Conservation (phyloP, 2,888 invertebrate species). For the Clusia tigrina region DNA sequence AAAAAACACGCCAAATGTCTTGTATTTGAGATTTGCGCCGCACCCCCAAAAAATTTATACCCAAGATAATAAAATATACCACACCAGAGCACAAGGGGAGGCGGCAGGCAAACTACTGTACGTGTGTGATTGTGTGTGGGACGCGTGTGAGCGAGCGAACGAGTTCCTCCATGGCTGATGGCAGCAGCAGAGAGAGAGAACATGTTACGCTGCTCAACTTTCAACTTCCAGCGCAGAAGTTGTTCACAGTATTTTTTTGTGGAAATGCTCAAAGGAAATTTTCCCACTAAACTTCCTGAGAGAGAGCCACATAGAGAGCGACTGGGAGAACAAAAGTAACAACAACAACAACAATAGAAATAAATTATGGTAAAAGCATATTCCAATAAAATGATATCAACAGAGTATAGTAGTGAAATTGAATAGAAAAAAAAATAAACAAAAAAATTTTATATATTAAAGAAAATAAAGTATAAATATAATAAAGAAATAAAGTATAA, state of each 20-base stretch:
- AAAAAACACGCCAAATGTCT: conserved; percentile 11
- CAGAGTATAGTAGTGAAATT: background rate
- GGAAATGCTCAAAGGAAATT: conserved; percentile 1
- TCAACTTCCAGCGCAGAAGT: conserved; percentile 1
- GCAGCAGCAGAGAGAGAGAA: no score
- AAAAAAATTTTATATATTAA: background rate
- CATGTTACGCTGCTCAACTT: no score
- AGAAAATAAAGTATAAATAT: background rate
- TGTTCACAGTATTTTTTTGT: conserved; percentile 1
- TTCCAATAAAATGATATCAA: background rate
- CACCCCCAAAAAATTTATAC: conserved; percentile 25
- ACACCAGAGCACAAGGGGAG: background rate
- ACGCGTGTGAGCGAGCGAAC: background rate
- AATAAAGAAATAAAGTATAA: no score
- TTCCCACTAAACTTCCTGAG: conserved; percentile 10
- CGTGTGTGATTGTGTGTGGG: background rate
- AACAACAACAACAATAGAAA: no score
- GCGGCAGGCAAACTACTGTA: background rate
- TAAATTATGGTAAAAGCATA: no score
- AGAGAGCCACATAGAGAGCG: background rate
- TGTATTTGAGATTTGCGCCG: conserved; percentile 17
- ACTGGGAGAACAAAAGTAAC: no score
- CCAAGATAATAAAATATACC: background rate
- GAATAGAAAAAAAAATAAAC: background rate
- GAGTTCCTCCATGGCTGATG: background rate